Base-by-base conservation (phyloP, 2,797 vertebrate species). In the Rhinichthys osculus region DNA sequence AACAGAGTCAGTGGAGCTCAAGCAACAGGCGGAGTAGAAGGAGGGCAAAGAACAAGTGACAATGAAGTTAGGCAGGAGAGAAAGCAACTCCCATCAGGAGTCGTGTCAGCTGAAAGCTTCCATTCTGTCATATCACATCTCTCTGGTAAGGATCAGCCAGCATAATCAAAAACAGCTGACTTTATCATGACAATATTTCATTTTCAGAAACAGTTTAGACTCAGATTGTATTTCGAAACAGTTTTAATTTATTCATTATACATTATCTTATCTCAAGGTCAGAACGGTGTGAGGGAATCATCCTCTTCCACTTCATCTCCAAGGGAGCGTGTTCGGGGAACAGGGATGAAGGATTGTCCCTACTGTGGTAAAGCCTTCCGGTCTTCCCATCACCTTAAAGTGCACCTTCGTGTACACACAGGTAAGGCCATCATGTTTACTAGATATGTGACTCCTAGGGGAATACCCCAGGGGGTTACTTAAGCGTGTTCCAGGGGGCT, bases 301-400 rank as follows among this genome's bases (percentile, higher is more conserved):
- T 92, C 95, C 85, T 92, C 95, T 70, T 89, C 92, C 66, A 91
- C 93, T 54, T 88, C 91, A 86, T 84, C 93, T 92, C 90, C 89
- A 87, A 95, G 94, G 86, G 97, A 97, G 89, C 94, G 96, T 64
- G 95, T 96, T 88, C 96, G 97, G 16, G 96, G 96, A 54, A 93
- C 95, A 89, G 96, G 96, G 79, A 96, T 97, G 89, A 98, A 97
- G 93, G 97, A 98, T 89, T 98, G 97, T 88, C 97, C 97, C 66
- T 98, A 97, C 94, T 98, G 97, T 72, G 97, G 97, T 78, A 98
- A 98, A 94, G 96, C 97, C 74, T 98, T 98, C 94, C 97, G 97
- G 85, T 98, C 97, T 70, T 97, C 97, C 71, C 97, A 98, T 92
- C 97, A 98, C 91, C 96, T 98, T 90, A 98, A 98, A 94, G 97